These are phyloP conservation scores for Neosilurus mollespiculum DNA, from an alignment of 2,797 vertebrate species.

Conservation along the genomic window DNA sequence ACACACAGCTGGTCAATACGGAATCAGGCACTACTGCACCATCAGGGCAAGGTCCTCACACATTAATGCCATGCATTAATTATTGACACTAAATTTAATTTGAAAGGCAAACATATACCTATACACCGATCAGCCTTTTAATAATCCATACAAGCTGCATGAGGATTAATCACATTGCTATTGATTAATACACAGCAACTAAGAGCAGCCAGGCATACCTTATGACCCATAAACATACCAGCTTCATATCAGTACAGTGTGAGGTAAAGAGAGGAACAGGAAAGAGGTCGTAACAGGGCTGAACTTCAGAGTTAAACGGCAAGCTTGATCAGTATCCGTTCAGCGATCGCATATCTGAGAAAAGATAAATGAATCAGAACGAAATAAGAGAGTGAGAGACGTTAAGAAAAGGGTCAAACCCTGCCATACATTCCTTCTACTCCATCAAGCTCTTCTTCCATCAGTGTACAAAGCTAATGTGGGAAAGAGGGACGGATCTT, in stretches of 20 bases:
- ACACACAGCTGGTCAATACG: slow-evolving; percentile 84
- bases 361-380: slow-evolving; percentile 25
- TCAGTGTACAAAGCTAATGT: slow-evolving; percentile 26
- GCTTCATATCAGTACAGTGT: slow-evolving; percentile 49
- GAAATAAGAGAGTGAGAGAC: slow-evolving; percentile 9
- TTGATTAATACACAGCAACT: slow-evolving; percentile 89
- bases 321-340: background rate
- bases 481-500: slow-evolving; percentile 36
- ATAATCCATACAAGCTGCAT: slow-evolving; percentile 93
- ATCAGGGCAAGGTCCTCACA: slow-evolving; percentile 84
- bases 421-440: slow-evolving; percentile 15
- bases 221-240: slow-evolving; percentile 79
- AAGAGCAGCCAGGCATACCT: slow-evolving; percentile 82
- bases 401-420: slow-evolving; percentile 35
- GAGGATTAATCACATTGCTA: slow-evolving; percentile 93
- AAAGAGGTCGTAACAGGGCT: background rate
- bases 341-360: slow-evolving; percentile 6
- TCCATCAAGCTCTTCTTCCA: slow-evolving; percentile 41
- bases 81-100: slow-evolving; percentile 99
- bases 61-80: slow-evolving; percentile 98
- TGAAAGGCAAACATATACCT: slow-evolving; percentile 94
- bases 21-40: slow-evolving; percentile 78
- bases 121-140: slow-evolving; percentile 89
- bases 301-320: background rate
- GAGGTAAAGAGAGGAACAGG: slow-evolving; percentile 28